Conservation (phyloP, 2,797 vertebrate genomes). For the Acanthornis magna region DNA sequence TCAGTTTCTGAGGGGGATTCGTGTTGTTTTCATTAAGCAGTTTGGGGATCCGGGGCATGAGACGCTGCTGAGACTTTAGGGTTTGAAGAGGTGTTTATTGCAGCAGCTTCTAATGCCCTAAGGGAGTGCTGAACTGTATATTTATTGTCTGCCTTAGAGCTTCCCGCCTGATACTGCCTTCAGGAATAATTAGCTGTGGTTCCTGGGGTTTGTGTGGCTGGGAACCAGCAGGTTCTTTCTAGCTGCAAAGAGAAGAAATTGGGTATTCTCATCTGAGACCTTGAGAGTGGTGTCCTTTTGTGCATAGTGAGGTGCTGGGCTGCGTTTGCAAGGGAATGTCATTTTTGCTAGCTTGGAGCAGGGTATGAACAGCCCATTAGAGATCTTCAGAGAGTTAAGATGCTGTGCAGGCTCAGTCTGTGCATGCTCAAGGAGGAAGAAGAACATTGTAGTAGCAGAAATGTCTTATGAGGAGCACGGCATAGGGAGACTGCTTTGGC, state of each 20-base stretch:
- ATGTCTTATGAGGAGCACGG: accelerated
- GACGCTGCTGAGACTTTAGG: neutral
- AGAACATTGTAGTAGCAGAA: neutral
- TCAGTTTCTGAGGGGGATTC: accelerated
- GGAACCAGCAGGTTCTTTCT: neutral
- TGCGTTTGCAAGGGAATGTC: accelerated
- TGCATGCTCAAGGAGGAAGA: neutral
- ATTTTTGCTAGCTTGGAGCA: neutral
- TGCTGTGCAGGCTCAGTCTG: neutral
- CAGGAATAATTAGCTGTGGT: neutral
- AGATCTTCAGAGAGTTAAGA: neutral
- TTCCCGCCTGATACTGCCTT: neutral
- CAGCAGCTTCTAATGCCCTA: neutral
- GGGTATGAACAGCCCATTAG: neutral
- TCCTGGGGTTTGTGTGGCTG: neutral
- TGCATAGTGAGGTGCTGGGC: neutral
- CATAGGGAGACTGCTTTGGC: accelerated
- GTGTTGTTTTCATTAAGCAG: neutral
- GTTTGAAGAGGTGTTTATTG: neutral
- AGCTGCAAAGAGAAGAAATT: neutral
- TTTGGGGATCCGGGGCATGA: neutral
- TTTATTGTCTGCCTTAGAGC: neutral
- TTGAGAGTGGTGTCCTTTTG: neutral
- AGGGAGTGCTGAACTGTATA: neutral
- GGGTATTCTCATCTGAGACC: neutral